These are phyloP conservation scores for Encarsia formosa DNA, from an alignment of 2,888 invertebrate species.

Conservation along the genomic window DNA sequence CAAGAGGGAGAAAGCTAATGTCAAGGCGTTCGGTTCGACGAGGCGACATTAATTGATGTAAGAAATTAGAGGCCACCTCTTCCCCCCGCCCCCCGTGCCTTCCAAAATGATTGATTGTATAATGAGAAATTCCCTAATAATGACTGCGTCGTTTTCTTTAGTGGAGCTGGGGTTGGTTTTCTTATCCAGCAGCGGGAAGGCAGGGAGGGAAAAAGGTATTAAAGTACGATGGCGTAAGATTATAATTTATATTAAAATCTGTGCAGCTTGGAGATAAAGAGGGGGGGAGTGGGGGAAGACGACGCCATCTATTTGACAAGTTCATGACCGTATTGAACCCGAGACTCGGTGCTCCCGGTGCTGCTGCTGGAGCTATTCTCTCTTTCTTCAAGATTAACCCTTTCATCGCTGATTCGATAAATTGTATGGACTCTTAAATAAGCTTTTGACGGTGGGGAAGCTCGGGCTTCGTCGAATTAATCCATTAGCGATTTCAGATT, in stretches of 20 bases:
- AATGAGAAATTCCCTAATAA: slow-evolving; percentile 51
- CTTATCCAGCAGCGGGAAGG: slow-evolving; percentile 24
- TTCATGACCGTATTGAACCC: slow-evolving; percentile 26
- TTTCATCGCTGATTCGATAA: slow-evolving; percentile 27
- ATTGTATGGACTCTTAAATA: slow-evolving; percentile 29
- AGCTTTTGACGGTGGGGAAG: slow-evolving; percentile 25
- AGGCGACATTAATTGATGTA: slow-evolving; percentile 45
- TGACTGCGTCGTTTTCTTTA: slow-evolving; percentile 43
- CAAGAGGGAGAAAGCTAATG: too few relatives aligned
- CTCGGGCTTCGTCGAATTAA: slow-evolving; percentile 23
- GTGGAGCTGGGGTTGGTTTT: too few relatives aligned
- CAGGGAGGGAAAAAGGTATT: slow-evolving; percentile 41
- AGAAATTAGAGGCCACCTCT: slow-evolving; percentile 43
- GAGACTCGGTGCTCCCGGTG: slow-evolving; percentile 1
- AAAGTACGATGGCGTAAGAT: slow-evolving; percentile 51
- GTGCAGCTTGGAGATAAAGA: slow-evolving; percentile 48
- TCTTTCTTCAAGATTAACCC: slow-evolving; percentile 20
- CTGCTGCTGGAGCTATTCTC: not conserved
- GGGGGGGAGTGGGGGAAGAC: slow-evolving; percentile 20
- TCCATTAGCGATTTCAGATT: too few relatives aligned
- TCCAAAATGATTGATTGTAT: slow-evolving; percentile 48
- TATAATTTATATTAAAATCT: slow-evolving; percentile 53
- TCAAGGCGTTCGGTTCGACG: too few relatives aligned
- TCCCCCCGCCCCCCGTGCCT: slow-evolving; percentile 36
- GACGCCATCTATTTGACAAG: slow-evolving; percentile 20